Base-by-base conservation (phyloP, 2,888 invertebrate species). In the Listrodromus nycthemerus region DNA sequence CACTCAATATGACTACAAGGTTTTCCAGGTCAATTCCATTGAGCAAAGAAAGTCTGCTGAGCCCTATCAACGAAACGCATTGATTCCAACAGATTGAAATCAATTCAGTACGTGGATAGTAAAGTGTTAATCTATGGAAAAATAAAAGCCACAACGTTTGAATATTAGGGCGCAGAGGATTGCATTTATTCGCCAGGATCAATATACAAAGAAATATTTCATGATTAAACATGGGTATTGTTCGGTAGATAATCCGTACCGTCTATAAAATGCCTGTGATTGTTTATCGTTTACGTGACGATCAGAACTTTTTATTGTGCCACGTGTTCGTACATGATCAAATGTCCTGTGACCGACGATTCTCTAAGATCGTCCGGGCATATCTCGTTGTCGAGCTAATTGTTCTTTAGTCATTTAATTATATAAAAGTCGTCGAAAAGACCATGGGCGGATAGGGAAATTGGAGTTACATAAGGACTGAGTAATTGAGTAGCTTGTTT, bases 201-300 rank as follows among this genome's bases (percentile, higher is more conserved):
- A 88, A 87, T 89, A 86, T 89, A 89, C 87, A 88, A 89, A 89
- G 87, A 89, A 87, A 87, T 87, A 87, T 79, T 86, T 48, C n/a
- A 80, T 61, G 70, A 75, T 84, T 77, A 82, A 86, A 87, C 85
- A 80, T 74, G 82, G 71, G 80, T 82, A 86, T 81, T 69, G 16
- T 24, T 74, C 85, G 78, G 65, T 85, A 63, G 37, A 80, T 85
- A 52, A 76, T 83, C 80, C 81, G 61, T 30, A 73, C 45, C 61
- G 73, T 24, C 61, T 73, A 73, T 61, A 73, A 45, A 45, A 73
- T 61, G 73, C 73, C 61, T 45, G 73, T 73, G 73, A 73, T 73
- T 61, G 73, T 73, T 73, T 13, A 63, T 69, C 52, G 8, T 70
- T 61, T 79, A 55, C 74, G 67, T 61, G 73, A 80, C 76, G 70